A percentile compares a stretch with the other conserved stretches of the same genome.
Evolutionary conservation across 2,797 vertebrate genomes (phyloP).

Genomic region (Danio jaintianensis): DNA sequence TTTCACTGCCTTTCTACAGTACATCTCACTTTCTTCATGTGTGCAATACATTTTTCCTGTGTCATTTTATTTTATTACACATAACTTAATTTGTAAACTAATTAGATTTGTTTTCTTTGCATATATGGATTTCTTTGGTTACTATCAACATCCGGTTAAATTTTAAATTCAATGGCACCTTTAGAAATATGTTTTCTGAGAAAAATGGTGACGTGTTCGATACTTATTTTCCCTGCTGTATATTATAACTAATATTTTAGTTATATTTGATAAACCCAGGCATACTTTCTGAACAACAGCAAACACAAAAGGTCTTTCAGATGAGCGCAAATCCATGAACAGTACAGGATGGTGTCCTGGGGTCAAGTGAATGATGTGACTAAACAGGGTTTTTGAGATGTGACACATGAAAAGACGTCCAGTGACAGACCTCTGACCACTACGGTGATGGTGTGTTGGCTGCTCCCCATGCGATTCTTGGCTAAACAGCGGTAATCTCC

Average conservation of each 20-base stretch:
- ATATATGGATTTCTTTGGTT: no score
- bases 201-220: no score
- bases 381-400: constrained; percentile 30
- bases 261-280: neutral
- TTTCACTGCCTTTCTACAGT: no score
- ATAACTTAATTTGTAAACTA: no score
- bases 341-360: neutral
- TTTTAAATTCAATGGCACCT: no score
- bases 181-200: no score
- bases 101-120: no score
- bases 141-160: no score
- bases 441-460: constrained; percentile 89
- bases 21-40: no score
- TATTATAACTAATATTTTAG: neutral
- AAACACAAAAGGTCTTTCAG: constrained; percentile 14
- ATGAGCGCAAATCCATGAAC: constrained; percentile 7
- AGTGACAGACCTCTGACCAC: constrained; percentile 87
- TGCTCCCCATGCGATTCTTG: constrained; percentile 82
- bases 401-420: constrained; percentile 19
- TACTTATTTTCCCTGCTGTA: no score
- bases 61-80: no score
- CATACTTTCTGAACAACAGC: neutral
- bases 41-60: no score
- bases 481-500: constrained; percentile 91
- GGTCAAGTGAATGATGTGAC: constrained; percentile 17